A percentile compares a stretch with the other conserved stretches of the same genome.
Conservation (phyloP, 1,140 invertebrate species). For the Drosophila santomea region DNA sequence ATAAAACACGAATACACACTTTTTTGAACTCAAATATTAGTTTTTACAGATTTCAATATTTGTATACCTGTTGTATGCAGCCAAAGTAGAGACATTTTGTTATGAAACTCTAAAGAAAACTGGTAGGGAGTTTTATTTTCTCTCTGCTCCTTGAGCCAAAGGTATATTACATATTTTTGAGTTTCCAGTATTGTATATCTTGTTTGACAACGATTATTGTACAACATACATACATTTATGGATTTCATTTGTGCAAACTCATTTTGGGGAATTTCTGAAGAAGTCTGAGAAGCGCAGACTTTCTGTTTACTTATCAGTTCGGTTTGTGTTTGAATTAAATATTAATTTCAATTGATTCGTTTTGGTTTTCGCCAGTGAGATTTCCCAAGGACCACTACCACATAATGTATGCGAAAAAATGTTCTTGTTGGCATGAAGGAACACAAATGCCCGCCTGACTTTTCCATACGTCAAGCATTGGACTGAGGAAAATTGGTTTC, state of each 20-base stretch:
- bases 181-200: background rate
- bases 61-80: background rate
- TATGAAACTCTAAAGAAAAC: background rate
- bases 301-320: background rate
- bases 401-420: slow-evolving; percentile 84
- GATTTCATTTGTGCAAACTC: background rate
- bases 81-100: background rate
- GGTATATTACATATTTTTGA: background rate
- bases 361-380: slow-evolving; percentile 48
- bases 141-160: too few relatives aligned
- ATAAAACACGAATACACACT: background rate
- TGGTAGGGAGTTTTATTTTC: background rate
- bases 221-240: background rate
- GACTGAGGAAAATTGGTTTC: slow-evolving; percentile 16
- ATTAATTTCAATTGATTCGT: slow-evolving; percentile 12
- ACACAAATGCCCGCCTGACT: slow-evolving; percentile 77
- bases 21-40: background rate
- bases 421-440: slow-evolving; percentile 84
- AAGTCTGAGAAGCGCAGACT: slow-evolving; percentile 5
- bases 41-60: background rate
- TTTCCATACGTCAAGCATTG: slow-evolving; percentile 12
- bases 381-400: slow-evolving; percentile 80
- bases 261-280: slow-evolving; percentile 7
- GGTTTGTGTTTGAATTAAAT: slow-evolving; percentile 15
- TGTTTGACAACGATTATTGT: too few relatives aligned